Conservation (phyloP, 2,888 invertebrate species). For the Colletes collaris region DNA sequence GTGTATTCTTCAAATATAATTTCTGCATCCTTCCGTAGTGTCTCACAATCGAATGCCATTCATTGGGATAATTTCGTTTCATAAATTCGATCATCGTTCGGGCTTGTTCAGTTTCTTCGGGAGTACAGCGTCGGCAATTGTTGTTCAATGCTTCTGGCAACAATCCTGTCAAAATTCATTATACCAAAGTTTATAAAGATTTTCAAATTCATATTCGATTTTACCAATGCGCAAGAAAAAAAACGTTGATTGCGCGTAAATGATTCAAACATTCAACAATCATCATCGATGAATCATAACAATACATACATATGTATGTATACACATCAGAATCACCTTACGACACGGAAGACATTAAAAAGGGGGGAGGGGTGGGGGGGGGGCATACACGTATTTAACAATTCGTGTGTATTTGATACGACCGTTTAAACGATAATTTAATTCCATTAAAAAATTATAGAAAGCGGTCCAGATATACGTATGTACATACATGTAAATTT, state of each 20-base stretch:
- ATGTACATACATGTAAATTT: too few relatives aligned
- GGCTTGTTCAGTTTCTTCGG: constrained; percentile 84
- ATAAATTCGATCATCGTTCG: constrained; percentile 84
- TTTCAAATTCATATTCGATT: not conserved
- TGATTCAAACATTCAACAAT: not conserved
- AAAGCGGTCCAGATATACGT: too few relatives aligned
- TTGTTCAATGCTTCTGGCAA: constrained; percentile 85
- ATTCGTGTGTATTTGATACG: too few relatives aligned
- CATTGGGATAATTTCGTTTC: constrained; percentile 84
- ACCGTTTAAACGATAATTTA: too few relatives aligned
- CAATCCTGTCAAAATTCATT: constrained; percentile 79
- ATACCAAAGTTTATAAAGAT: not conserved
- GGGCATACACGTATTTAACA: too few relatives aligned
- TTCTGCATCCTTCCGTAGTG: constrained; percentile 5
- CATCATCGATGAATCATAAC: too few relatives aligned
- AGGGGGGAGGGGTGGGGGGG: too few relatives aligned
- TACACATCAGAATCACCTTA: too few relatives aligned
- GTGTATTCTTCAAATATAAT: not conserved
- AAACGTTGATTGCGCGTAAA: constrained; percentile 7
- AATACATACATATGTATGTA: too few relatives aligned
- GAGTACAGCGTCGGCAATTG: constrained; percentile 84
- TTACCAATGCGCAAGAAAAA: not conserved
- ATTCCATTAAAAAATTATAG: too few relatives aligned
- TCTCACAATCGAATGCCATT: constrained; percentile 82
- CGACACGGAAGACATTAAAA: too few relatives aligned